Evolutionary conservation across 2,888 invertebrate genomes (phyloP).

Genomic region (Arctia plantaginis): DNA sequence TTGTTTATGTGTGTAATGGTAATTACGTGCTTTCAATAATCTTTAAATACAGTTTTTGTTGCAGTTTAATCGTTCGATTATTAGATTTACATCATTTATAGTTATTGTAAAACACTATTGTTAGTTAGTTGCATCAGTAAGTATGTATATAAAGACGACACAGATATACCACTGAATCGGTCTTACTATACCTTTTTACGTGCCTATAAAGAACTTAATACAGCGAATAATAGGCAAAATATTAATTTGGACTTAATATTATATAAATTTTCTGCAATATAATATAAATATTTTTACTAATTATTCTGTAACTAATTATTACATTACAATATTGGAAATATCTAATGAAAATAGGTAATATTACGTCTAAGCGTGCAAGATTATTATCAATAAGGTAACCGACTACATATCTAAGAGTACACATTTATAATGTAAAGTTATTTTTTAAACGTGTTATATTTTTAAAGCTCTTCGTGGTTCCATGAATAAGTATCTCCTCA

Average conservation of each 20-base stretch:
- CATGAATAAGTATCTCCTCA: neutral
- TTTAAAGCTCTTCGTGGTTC: neutral
- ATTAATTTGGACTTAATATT: neutral
- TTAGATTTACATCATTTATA: neutral
- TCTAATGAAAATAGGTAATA: neutral
- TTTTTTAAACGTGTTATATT: neutral
- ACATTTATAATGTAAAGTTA: neutral
- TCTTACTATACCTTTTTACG: neutral
- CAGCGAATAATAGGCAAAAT: neutral
- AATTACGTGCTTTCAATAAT: neutral
- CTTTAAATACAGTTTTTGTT: neutral
- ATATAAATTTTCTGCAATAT: neutral
- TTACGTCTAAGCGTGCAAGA: neutral
- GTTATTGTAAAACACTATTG: neutral
- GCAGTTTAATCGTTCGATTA: neutral
- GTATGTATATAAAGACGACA: neutral
- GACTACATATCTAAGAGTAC: neutral
- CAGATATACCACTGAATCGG: neutral
- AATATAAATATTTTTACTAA: neutral
- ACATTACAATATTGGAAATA: neutral
- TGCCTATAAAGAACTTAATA: neutral
- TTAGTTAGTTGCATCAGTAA: neutral
- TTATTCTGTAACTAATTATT: neutral
- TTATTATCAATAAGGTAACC: neutral
- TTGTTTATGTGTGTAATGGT: neutral